Conservation (phyloP, 92 coral and sea anemone species). For the Desmophyllum pertusum region DNA sequence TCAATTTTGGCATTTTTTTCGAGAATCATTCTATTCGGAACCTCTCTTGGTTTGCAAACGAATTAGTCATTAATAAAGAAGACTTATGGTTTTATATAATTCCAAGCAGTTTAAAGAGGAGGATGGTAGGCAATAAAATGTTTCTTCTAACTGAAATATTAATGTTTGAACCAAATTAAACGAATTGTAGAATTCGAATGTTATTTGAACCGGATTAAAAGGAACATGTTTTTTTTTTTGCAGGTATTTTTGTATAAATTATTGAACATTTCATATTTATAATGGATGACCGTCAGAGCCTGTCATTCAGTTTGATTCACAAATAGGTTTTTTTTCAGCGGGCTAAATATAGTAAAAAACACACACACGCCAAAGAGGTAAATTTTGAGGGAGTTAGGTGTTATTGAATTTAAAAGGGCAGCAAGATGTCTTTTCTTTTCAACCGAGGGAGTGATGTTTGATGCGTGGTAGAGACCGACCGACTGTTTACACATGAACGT, state of each 20-base stretch:
- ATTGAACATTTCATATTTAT: background rate
- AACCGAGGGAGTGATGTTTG: background rate
- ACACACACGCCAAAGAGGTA: background rate
- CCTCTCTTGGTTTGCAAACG: no score
- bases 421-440: background rate
- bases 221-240: background rate
- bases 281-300: background rate
- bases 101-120: background rate
- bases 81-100: no score
- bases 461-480: background rate
- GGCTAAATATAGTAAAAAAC: background rate
- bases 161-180: background rate
- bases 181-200: background rate
- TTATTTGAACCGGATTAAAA: background rate
- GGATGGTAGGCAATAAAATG: background rate
- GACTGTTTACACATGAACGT: background rate
- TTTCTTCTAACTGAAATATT: background rate
- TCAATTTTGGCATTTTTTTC: no score
- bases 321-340: background rate
- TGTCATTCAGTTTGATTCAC: background rate
- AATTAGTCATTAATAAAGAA: no score
- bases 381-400: background rate
- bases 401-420: background rate
- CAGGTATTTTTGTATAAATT: background rate
- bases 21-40: no score